Evolutionary conservation across 1,140 invertebrate species (phyloP).

Genomic region (Heliconius congener): DNA sequence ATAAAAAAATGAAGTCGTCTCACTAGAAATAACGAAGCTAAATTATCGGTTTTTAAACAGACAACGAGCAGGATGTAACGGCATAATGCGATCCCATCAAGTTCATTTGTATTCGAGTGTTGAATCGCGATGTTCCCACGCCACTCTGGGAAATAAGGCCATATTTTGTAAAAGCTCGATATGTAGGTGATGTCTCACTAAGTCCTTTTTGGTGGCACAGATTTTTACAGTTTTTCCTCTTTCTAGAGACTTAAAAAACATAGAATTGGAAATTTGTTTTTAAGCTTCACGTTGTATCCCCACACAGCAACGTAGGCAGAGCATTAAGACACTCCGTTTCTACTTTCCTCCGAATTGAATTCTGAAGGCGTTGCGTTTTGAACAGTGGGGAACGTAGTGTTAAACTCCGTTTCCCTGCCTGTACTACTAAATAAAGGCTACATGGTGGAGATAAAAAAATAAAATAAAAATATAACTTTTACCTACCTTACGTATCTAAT

Average conservation of each 20-base stretch:
- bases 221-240: neutral
- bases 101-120: slow-evolving; percentile 67
- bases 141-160: slow-evolving; percentile 37
- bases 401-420: no score
- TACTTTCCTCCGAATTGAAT: no score
- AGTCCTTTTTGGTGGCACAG: neutral
- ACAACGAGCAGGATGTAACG: slow-evolving; percentile 26
- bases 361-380: no score
- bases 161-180: slow-evolving; percentile 30
- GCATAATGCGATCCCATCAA: slow-evolving; percentile 48
- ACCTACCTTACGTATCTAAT: neutral
- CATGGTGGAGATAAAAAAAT: neutral
- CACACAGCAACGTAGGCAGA: no score
- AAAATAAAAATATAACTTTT: neutral
- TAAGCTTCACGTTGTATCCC: no score
- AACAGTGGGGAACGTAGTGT: no score
- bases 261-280: neutral
- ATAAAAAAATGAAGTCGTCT: neutral
- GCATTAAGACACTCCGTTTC: no score
- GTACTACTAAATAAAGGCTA: no score
- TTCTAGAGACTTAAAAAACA: neutral
- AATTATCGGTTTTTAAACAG: slow-evolving; percentile 33
- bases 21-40: slow-evolving; percentile 8
- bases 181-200: neutral
- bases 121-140: slow-evolving; percentile 56